Base-by-base conservation (phyloP, 1,140 invertebrate genomes). In the Micrasema longulum region DNA sequence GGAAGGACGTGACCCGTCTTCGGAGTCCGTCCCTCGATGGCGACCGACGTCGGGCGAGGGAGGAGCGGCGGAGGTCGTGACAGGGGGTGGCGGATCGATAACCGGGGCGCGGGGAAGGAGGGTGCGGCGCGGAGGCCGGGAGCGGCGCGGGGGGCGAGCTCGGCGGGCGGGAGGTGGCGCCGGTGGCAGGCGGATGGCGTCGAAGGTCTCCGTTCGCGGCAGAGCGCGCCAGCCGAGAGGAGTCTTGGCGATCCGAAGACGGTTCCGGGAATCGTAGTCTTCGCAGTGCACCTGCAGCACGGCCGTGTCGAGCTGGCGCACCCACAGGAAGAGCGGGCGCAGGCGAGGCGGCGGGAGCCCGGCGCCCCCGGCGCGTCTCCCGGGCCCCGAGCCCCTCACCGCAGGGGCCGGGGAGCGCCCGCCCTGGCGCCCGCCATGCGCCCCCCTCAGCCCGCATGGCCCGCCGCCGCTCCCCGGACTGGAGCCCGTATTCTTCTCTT, bases 231-330 rank as follows among this genome's bases (percentile, higher is more conserved):
- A 94, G 77, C 93, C 93, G 77, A 89, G 87, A 1, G 91, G 86
- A 2, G 92, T 93, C 78, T 93, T 92, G 55, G 91, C 92, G 76
- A 94, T 82, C 72, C 91, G 89, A 71, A 94, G 92, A 11, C 93
- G 89, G 83, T 94, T 94, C 41, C 92, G 84, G 78, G 91, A 90
- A 82, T 94, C 92, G 84, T 94, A 94, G 79, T 94, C 93, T 81
- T 94, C 93, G 83, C 92, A 93, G 79, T 90, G 88, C 73, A 94
- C 92, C 81, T 93, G 91, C 77, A 93, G 88, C 77, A 94, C 93
- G 78, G 86, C 88, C 65, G 91, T 91, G 78, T 93, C 90, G 72
- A 89, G 86, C 80, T 93, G 91, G 76, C 91, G 89, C 43, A 91
- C 91, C 92, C 92, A 93, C 64, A 94, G 85, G 80, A 94, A 94